Conservation (phyloP, 2,113 vertebrate species). For the Ginglymostoma cirratum region DNA sequence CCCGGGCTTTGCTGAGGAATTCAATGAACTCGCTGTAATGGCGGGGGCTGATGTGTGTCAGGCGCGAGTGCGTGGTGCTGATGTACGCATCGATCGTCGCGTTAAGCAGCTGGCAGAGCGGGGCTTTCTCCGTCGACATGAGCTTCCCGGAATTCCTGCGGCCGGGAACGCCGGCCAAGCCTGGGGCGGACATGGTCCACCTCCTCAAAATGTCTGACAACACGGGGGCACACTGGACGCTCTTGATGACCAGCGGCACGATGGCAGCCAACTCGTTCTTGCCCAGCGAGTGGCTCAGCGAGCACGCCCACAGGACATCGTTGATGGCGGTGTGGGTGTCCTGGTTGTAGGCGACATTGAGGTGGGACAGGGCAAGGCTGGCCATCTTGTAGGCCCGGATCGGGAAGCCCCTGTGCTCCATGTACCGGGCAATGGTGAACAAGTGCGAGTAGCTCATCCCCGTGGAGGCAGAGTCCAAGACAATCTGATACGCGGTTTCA, state of each 20-base stretch:
- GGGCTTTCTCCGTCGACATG: constrained; percentile 49
- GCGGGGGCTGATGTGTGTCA: constrained; percentile 58
- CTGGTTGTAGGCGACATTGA: constrained; percentile 58
- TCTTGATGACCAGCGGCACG: constrained; percentile 55
- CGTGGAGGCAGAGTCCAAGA: constrained; percentile 49
- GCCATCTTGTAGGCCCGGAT: constrained; percentile 57
- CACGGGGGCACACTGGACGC: constrained; percentile 57
- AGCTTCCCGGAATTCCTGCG: constrained; percentile 48
- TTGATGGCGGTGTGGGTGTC: constrained; percentile 58
- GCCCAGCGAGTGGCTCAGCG: constrained; percentile 57
- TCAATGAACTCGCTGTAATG: constrained; percentile 58
- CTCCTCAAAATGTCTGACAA: constrained; percentile 55
- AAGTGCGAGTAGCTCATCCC: constrained; percentile 57
- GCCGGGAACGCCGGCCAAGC: constrained; percentile 45
- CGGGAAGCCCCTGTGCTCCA: constrained; percentile 55
- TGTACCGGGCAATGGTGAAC: constrained; percentile 56
- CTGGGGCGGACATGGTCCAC: constrained; percentile 51
- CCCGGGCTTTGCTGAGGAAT: constrained; percentile 55
- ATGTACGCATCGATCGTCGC: constrained; percentile 53
- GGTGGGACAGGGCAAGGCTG: constrained; percentile 53
- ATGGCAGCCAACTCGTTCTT: constrained; percentile 53
- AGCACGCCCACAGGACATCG: constrained; percentile 59
- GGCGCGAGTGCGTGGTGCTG: constrained; percentile 57
- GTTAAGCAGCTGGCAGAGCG: constrained; percentile 54
- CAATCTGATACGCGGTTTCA: constrained; percentile 57